Conservation (phyloP, 1,140 invertebrate species). For the Drosophila nigromelanica region DNA sequence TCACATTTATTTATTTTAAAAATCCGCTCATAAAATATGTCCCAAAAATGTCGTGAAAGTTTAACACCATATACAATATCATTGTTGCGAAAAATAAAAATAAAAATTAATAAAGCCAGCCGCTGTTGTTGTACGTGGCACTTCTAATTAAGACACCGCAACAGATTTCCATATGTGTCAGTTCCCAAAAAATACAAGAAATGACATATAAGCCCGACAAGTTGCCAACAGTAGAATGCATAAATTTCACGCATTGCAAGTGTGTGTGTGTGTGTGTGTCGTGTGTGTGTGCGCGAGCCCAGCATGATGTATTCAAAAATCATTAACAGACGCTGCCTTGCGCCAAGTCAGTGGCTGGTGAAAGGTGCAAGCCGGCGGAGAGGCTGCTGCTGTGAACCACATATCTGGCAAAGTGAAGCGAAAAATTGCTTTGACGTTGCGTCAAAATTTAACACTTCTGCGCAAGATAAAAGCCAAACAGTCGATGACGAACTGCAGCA, state of each 20-base stretch:
- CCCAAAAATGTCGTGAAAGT: conserved; percentile 17
- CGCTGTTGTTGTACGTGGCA: conserved; percentile 49
- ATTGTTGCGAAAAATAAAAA: conserved; percentile 13
- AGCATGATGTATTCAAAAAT: conserved; percentile 76
- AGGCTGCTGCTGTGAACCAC: conserved; percentile 56
- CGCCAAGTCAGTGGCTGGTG: conserved; percentile 32
- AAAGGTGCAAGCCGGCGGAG: conserved; percentile 31
- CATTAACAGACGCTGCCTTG: conserved; percentile 56
- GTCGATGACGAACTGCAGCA: conserved; percentile 38
- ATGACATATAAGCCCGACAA: conserved; percentile 38
- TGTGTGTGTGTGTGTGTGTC: conserved; percentile 3
- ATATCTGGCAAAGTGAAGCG: conserved; percentile 74
- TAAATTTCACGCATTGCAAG: conserved; percentile 11
- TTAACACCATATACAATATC: conserved; percentile 13
- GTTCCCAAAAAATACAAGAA: conserved; percentile 14
- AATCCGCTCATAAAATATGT: conserved; percentile 6
- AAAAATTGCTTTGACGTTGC: conserved; percentile 77
- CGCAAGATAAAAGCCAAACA: conserved; percentile 67
- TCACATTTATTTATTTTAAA: not conserved
- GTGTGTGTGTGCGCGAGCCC: conserved; percentile 46
- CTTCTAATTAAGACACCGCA: conserved; percentile 72
- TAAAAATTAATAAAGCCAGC: conserved; percentile 6
- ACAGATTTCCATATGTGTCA: conserved; percentile 34
- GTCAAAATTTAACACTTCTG: conserved; percentile 81
- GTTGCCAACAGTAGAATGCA: conserved; percentile 49